Percentiles rank a stretch among this genome's conserved stretches.
Conservation (phyloP, 2,113 vertebrate species). For the Poecile atricapillus region DNA sequence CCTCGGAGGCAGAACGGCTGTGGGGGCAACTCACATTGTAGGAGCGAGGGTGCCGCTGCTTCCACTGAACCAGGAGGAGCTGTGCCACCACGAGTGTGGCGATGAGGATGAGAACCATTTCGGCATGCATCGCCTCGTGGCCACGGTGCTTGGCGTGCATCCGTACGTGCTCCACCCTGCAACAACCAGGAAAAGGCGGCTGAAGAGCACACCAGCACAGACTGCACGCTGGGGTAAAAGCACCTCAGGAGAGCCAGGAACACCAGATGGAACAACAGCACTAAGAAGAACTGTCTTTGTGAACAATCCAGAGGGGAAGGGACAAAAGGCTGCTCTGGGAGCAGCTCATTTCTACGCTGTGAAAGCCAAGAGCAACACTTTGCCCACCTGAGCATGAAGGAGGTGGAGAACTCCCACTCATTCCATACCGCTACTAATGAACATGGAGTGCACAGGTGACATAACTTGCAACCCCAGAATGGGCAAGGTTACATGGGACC, state of each 20-base stretch:
- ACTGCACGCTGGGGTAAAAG: neutral
- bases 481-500: neutral
- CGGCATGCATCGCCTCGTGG: conserved; percentile 98
- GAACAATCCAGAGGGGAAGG: neutral
- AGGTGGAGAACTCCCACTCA: neutral
- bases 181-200: neutral
- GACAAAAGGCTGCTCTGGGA: neutral
- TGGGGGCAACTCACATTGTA: conserved; percentile 88
- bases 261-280: neutral
- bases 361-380: neutral
- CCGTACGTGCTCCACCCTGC: conserved; percentile 91
- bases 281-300: neutral
- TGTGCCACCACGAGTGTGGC: conserved; percentile 94
- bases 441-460: fast-evolving
- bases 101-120: conserved; percentile 98
- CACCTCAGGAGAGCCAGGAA: neutral
- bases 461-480: neutral
- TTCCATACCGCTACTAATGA: fast-evolving
- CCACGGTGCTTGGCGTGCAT: conserved; percentile 98
- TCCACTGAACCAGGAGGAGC: conserved; percentile 97
- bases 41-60: conserved; percentile 93
- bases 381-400: neutral
- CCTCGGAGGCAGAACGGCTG: fast-evolving
- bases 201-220: neutral
- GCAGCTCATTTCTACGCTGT: neutral